These are phyloP conservation scores for Cataglyphis livida DNA, from an alignment of 2,888 invertebrate genomes.

Conservation along the genomic window DNA sequence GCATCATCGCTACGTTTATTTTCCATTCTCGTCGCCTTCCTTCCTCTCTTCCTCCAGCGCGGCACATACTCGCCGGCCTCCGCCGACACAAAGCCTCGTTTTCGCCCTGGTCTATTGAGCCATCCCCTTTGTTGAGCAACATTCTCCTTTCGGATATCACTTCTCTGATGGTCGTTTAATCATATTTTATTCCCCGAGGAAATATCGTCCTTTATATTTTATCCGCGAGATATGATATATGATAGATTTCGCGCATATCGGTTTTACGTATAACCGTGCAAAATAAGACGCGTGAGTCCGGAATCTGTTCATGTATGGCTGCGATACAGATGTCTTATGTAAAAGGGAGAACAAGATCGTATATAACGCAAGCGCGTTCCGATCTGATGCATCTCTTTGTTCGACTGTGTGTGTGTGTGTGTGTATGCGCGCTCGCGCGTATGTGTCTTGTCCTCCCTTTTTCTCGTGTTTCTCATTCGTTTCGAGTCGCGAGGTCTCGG, in stretches of 20 bases:
- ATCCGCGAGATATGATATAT: conserved; percentile 24
- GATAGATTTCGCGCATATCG: conserved; percentile 6
- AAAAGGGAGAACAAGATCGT: background rate
- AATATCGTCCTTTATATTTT: conserved; percentile 32
- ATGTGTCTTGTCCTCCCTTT: background rate
- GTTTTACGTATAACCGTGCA: background rate
- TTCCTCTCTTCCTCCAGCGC: conserved; percentile 41
- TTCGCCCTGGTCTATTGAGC: conserved; percentile 50
- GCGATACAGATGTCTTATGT: background rate
- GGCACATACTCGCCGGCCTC: conserved; percentile 45
- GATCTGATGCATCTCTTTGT: conserved; percentile 31
- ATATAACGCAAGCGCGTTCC: conserved; percentile 12
- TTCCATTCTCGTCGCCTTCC: conserved; percentile 80
- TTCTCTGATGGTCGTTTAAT: conserved; percentile 52
- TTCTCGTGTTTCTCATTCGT: conserved; percentile 19
- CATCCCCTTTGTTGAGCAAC: conserved; percentile 47
- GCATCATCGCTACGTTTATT: conserved; percentile 84
- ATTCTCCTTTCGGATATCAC: conserved; percentile 54
- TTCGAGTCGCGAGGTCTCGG: conserved; percentile 32
- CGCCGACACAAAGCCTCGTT: conserved; percentile 51
- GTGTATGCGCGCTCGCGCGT: no score
- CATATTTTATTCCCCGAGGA: conserved; percentile 41
- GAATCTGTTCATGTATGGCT: background rate
- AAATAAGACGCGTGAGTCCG: conserved; percentile 10
- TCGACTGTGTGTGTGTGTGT: background rate